These are phyloP conservation scores for Premnoplex brunnescens DNA, from an alignment of 2,797 vertebrate genomes.

Conservation along the genomic window DNA sequence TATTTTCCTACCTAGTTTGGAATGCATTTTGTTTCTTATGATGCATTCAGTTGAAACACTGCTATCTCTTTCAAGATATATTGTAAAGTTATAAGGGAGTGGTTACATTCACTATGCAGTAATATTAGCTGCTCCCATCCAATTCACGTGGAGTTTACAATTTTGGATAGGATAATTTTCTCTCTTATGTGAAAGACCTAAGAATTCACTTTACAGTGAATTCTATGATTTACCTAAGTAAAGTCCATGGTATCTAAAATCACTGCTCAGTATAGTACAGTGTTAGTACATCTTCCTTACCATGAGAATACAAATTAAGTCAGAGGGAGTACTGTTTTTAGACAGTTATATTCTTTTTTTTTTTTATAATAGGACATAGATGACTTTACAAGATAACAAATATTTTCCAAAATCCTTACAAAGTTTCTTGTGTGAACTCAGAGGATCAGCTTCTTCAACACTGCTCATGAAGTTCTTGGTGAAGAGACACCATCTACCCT, in stretches of 20 bases:
- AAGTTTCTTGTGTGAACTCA: background rate
- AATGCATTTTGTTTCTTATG: constrained; percentile 16
- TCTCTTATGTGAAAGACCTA: background rate
- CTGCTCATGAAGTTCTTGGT: background rate
- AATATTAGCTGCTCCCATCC: constrained; percentile 29
- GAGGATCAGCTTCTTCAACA: background rate
- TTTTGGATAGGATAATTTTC: background rate
- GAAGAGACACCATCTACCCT: background rate
- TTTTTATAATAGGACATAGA: background rate
- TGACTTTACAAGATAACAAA: background rate
- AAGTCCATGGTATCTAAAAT: background rate
- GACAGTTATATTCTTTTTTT: background rate
- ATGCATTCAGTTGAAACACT: constrained; percentile 26
- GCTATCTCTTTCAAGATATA: constrained; percentile 33
- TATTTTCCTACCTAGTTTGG: constrained; percentile 1
- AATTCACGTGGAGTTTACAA: background rate
- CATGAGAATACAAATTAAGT: background rate
- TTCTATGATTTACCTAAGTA: background rate
- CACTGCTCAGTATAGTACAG: background rate
- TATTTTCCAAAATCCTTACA: background rate
- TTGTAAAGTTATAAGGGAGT: background rate
- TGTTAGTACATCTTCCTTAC: background rate
- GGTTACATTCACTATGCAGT: constrained; percentile 11
- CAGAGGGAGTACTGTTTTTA: background rate
- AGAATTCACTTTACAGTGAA: too few species aligned